Base-by-base conservation (phyloP, 2,113 vertebrate species). In the Perccottus glenii region DNA sequence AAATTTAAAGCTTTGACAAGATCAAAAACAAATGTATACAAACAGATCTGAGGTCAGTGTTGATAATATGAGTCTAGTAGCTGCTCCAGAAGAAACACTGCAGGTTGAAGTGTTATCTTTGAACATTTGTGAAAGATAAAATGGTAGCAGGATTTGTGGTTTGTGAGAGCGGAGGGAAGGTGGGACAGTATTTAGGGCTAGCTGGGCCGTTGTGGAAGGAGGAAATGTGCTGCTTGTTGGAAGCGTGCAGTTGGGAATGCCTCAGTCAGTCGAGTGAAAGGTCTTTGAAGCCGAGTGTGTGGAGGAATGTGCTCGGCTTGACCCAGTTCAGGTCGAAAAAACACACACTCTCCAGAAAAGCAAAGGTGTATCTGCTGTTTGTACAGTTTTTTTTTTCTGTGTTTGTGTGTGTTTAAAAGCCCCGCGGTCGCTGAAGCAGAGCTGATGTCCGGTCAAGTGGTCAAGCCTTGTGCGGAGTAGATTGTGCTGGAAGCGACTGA, bases 401-500 rank as follows among this genome's bases (percentile, higher is more conserved):
- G 62, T 59, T 64, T 43, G 51, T 46, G 53, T 40, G 53, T 55
- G 56, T 8, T 49, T 11, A 36, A 40, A 16, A 46, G 59, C 61
- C 72, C 71, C 49, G 53, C 2, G 53, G 75, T 53, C 57, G 62
- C 45, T 10, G 10, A 4, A 38, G 42, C 46, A 27, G 73, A 67
- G 60, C 59, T 75, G 75, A 83, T 75, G 59, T 68, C 69, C 77
- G 73, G 75, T 85, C 84, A 83, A 83, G 70, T 82, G 81, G 80
- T 83, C 81, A 85, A 76, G 70, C 51, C 68, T 70, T 73, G 60
- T 57, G 19, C 74, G 71, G 51, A 77, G 60, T 64, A 0, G 7
- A 63, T 65, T 56, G 5, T 44, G 67, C 74, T 65, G 12, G 6
- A 40, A 60, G 60, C 48, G 55, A 49, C 63, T 62, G 74, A 27